Conservation (phyloP, 2,888 invertebrate species). For the Zonitis immaculata region DNA sequence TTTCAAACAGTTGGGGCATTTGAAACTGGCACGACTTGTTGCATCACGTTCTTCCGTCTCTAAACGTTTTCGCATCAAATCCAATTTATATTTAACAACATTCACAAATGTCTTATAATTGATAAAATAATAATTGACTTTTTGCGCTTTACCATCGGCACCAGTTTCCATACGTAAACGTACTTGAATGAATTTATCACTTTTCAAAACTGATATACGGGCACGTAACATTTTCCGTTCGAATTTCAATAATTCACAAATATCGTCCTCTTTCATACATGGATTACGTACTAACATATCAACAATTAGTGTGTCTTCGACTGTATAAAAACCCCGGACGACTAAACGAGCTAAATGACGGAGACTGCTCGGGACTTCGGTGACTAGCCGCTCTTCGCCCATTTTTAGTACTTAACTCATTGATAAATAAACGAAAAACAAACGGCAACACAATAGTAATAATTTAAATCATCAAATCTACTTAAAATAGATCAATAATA, state of each 20-base stretch:
- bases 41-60: conserved; percentile 94
- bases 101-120: conserved; percentile 97
- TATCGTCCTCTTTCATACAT: conserved; percentile 90
- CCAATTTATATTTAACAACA: conserved; percentile 95
- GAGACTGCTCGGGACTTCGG: conserved; percentile 89
- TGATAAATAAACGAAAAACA: no score
- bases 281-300: conserved; percentile 95
- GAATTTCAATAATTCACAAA: conserved; percentile 85
- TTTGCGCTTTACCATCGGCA: conserved; percentile 88
- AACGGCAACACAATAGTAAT: background rate
- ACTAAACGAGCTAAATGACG: conserved; percentile 89
- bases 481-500: no score
- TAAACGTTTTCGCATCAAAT: conserved; percentile 91
- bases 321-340: conserved; percentile 87
- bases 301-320: conserved; percentile 90
- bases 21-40: conserved; percentile 92
- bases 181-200: conserved; percentile 91
- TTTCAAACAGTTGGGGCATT: conserved; percentile 85
- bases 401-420: no score
- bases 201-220: conserved; percentile 77
- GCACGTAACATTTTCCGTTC: conserved; percentile 91
- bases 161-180: conserved; percentile 93
- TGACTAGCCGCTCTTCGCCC: conserved; percentile 72
- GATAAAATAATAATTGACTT: conserved; percentile 96
- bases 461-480: background rate